Percentiles rank a stretch among this genome's conserved stretches.
Conservation (phyloP, 2,113 vertebrate species). For the Dromiciops gliroides region DNA sequence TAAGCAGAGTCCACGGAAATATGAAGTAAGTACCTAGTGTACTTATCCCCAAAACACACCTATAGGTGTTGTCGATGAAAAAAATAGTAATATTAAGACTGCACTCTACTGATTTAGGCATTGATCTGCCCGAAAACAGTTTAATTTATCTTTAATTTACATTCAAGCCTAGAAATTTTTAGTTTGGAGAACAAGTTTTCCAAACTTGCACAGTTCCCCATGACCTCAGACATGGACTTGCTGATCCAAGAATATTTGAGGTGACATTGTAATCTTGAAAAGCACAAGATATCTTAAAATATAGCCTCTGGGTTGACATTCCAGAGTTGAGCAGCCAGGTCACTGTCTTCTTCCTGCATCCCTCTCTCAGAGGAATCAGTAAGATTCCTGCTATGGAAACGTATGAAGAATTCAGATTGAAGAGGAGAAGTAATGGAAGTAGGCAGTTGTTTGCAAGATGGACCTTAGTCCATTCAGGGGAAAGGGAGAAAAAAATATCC, state of each 20-base stretch:
- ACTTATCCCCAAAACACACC: neutral
- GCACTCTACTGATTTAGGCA: neutral
- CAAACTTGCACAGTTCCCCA: neutral
- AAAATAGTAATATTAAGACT: neutral
- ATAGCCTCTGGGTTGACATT: neutral
- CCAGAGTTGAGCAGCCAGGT: neutral
- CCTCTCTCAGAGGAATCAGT: neutral
- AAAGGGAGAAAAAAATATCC: neutral
- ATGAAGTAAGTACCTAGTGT: slow-evolving; percentile 88
- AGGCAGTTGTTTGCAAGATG: neutral
- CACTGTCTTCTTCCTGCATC: neutral
- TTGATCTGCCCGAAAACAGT: neutral
- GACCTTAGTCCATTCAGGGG: neutral
- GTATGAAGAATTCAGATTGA: neutral
- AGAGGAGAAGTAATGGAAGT: neutral
- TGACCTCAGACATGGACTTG: neutral
- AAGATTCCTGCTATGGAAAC: neutral
- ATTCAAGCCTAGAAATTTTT: neutral
- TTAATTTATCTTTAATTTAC: neutral
- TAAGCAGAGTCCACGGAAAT: slow-evolving; percentile 96
- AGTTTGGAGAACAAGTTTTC: no score
- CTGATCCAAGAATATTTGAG: neutral
- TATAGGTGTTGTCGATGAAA: neutral
- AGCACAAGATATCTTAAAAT: neutral
- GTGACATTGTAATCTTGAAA: neutral